These are phyloP conservation scores for Oxygymnocypris stewartii DNA, from an alignment of 2,113 vertebrate species.

Conservation along the genomic window DNA sequence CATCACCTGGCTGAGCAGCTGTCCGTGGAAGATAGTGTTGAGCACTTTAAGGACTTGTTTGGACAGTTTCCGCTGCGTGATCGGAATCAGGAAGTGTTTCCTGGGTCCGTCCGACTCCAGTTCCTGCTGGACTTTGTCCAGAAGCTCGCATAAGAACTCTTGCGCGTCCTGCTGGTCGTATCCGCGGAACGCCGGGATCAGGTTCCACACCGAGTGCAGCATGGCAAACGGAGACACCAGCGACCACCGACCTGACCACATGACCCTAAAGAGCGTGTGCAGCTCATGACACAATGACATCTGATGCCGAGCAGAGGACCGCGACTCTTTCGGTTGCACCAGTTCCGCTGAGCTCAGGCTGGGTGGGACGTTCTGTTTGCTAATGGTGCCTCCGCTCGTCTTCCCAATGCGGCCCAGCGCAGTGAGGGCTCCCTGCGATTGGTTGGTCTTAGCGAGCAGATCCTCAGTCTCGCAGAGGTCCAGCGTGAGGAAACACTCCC, in stretches of 20 bases:
- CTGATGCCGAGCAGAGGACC: slow-evolving; percentile 85
- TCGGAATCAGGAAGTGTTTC: slow-evolving; percentile 92
- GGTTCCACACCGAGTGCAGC: slow-evolving; percentile 98
- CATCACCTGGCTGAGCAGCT: slow-evolving; percentile 96
- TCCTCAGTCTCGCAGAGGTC: slow-evolving; percentile 94
- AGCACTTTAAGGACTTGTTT: slow-evolving; percentile 98
- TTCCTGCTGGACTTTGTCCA: slow-evolving; percentile 98
- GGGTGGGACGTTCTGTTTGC: slow-evolving; percentile 70
- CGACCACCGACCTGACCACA: slow-evolving; percentile 99
- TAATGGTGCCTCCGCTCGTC: slow-evolving; percentile 62
- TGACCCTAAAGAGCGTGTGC: slow-evolving; percentile 97
- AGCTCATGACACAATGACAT: slow-evolving; percentile 97
- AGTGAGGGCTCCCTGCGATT: slow-evolving; percentile 73
- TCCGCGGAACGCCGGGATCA: slow-evolving; percentile 94
- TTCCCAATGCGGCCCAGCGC: slow-evolving; percentile 69
- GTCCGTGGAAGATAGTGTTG: slow-evolving; percentile 98
- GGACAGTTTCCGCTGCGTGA: slow-evolving; percentile 95
- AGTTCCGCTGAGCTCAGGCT: slow-evolving; percentile 82
- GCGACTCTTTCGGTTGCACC: slow-evolving; percentile 91
- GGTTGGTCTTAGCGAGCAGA: slow-evolving; percentile 85
- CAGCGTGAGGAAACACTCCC: slow-evolving; percentile 96
- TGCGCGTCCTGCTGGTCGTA: slow-evolving; percentile 98
- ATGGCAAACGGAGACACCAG: slow-evolving; percentile 97
- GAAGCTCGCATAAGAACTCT: slow-evolving; percentile 95
- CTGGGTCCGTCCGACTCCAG: slow-evolving; percentile 89